Base-by-base conservation (phyloP, 2,113 vertebrate genomes). In the Chroicocephalus ridibundus region DNA sequence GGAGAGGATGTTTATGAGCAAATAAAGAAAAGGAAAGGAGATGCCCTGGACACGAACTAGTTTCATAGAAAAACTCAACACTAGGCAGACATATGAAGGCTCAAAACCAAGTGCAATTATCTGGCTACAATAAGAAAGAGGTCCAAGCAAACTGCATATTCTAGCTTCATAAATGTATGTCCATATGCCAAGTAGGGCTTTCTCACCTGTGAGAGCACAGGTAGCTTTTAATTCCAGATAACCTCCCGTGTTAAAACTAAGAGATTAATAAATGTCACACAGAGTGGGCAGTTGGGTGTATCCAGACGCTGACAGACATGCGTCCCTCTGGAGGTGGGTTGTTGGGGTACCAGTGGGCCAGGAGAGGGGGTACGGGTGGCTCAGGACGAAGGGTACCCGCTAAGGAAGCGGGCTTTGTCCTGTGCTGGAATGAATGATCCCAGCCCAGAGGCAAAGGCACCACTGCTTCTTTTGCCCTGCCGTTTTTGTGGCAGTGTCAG, bases 321-420 rank as follows among this genome's bases (percentile, higher is more conserved):
- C 9, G n/a, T 44, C 57, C 42, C 22, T 58, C 32, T 68, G 38
- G 12, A 92, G 44, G 4, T 36, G 15, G 32, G 18, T 9, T 49
- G 15, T 4, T 64, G 38, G 55, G 51, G 16, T 47, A n/a, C 18
- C 51, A 17, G 25, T 25, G 36, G 38, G 38, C 22, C 44, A 58
- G 29, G 18, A 46, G 36, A 78, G 15, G 13, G 27, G 31, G 11
- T n/a, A 55, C 1, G 1, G 27, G 47, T 40, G 27, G 32, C 66
- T 72, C 32, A 52, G 20, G 55, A 34, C 0, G 1, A 38, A 82
- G 29, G 29, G 36, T 27, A n/a, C 29, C 32, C 1, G 0, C 11
- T 38, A 82, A 68, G 46, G 27, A 60, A 51, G 38, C 1, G 4
- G 27, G 15, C 18, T 82, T 68, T 52, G 21, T 40, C 60, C 25